A percentile compares a stretch with the other conserved stretches of the same genome.
These are phyloP conservation scores for Dione vanillae DNA, from an alignment of 2,888 invertebrate genomes.

Conservation along the genomic window DNA sequence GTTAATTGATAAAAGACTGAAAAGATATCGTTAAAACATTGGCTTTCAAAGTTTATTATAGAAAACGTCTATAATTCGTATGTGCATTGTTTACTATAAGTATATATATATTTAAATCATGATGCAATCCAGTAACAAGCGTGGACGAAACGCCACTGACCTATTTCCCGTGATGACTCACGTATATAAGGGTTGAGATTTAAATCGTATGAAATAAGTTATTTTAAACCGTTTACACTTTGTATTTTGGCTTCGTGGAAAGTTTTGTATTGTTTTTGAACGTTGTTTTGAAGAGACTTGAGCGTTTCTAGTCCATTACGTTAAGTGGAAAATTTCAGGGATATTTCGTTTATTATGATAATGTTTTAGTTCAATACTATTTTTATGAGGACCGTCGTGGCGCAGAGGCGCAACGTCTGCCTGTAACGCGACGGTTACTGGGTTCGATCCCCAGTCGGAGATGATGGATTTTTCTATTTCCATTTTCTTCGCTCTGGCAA, in stretches of 20 bases:
- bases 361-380: background rate
- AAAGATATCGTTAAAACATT: too few relatives aligned
- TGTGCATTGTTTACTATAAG: background rate
- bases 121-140: constrained; percentile 52
- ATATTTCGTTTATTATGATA: background rate
- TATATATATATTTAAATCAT: constrained; percentile 36
- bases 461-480: too few relatives aligned
- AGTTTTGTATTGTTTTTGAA: background rate
- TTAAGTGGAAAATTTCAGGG: background rate
- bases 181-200: constrained; percentile 41
- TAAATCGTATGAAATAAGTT: background rate
- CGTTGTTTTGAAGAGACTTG: background rate
- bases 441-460: too few relatives aligned
- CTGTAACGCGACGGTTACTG: too few relatives aligned
- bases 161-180: constrained; percentile 51
- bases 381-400: too few relatives aligned
- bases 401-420: too few relatives aligned
- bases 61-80: too few relatives aligned
- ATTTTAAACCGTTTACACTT: constrained; percentile 1
- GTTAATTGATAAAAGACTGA: too few relatives aligned
- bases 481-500: too few relatives aligned
- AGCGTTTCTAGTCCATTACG: background rate
- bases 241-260: background rate
- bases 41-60: too few relatives aligned
- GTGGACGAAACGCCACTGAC: constrained; percentile 51